Base-by-base conservation (phyloP, 2,888 invertebrate genomes). In the Zygaena filipendulae region DNA sequence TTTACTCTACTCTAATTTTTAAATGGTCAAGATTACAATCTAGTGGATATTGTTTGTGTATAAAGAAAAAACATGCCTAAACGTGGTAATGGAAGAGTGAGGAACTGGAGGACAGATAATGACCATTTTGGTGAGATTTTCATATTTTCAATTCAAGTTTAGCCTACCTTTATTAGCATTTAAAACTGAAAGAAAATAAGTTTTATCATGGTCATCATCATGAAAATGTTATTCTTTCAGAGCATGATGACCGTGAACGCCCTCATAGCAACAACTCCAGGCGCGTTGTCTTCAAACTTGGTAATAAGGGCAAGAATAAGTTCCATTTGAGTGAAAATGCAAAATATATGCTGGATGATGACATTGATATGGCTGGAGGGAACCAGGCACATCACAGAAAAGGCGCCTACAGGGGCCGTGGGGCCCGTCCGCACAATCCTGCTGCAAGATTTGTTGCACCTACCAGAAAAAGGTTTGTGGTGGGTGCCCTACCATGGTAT, bases 401-500 rank as follows among this genome's bases (percentile, higher is more conserved):
- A 39, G 64, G 66, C 1, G 35, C 57, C 2, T 67, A 59, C 28
- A 57, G 71, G 47, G 69, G 75, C 2, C 53, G 67, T 11, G 71
- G 77, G 4, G 81, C 82, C 0, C 40, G 49, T 29, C 25, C 38
- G 6, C 29, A 31, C 0, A 29, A 32, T 23, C n/a, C n/a, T n/a
- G n/a, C n/a, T n/a, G n/a, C n/a, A n/a, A 54, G 58, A 42, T 45
- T 47, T 4, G 46, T 46, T 11, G 49, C 56, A 2, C 42, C 52
- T 23, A 48, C 49, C 0, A 70, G 62, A 33, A 62, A 81, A 48
- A 83, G 68, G 41, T 71, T 85, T 25, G 49, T 81, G 6, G 64
- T 79, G 40, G 82, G 84, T 19, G 55, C 79, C 4, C 62, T 82
- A 11, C 85, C 84, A 27, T 92, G 90, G 89, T 92, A 88, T 53